Conservation (phyloP, 1,140 invertebrate species). For the Saxidomus purpurata region DNA sequence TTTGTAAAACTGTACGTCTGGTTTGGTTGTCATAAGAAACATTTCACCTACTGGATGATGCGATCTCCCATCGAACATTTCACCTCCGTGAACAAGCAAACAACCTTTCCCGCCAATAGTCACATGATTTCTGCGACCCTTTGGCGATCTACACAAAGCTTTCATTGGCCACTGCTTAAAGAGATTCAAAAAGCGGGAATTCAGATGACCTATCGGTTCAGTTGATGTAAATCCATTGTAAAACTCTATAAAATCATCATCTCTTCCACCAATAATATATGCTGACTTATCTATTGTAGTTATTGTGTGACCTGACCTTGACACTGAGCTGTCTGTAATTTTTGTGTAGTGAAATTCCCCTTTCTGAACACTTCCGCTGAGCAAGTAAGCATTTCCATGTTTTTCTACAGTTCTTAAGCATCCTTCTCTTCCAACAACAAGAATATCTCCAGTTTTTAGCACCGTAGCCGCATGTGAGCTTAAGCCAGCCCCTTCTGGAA, state of each 20-base stretch:
- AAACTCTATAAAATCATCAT: conserved; percentile 81
- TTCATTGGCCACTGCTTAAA: conserved; percentile 42
- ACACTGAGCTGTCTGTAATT: conserved; percentile 76
- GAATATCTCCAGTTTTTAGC: conserved; percentile 77
- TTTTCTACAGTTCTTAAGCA: conserved; percentile 81
- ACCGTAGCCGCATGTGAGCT: conserved; percentile 84
- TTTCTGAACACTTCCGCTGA: conserved; percentile 73
- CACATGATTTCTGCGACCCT: conserved; percentile 82
- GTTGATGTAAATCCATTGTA: conserved; percentile 64
- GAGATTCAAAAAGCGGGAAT: conserved; percentile 9
- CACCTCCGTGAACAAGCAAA: conserved; percentile 84
- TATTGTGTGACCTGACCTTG: conserved; percentile 84
- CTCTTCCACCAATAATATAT: conserved; percentile 83
- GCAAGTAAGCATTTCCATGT: conserved; percentile 82
- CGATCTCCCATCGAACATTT: conserved; percentile 84
- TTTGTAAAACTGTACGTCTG: conserved; percentile 74
- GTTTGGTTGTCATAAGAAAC: conserved; percentile 76
- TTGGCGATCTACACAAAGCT: conserved; percentile 78
- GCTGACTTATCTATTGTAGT: conserved; percentile 74
- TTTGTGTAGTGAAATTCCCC: conserved; percentile 78
- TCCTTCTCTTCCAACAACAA: conserved; percentile 85
- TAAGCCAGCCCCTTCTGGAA: conserved; percentile 83
- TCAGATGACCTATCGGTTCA: not conserved
- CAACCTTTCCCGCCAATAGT: conserved; percentile 69
- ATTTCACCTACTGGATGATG: conserved; percentile 83